These are phyloP conservation scores for Drosophila villosipedis DNA, from an alignment of 2,888 invertebrate species.

Conservation along the genomic window DNA sequence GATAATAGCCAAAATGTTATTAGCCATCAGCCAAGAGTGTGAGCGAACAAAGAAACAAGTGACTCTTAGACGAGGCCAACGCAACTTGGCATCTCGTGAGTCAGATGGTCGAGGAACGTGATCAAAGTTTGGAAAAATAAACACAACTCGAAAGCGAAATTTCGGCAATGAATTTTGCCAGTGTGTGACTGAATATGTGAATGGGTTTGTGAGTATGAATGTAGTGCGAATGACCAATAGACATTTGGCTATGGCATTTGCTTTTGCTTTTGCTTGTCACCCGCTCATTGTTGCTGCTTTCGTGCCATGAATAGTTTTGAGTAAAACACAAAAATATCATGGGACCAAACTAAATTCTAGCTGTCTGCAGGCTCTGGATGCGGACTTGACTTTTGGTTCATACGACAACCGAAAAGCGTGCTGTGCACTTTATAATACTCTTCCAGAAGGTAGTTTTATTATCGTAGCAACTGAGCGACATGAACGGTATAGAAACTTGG, in stretches of 20 bases:
- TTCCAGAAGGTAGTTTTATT: neutral
- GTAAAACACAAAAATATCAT: constrained; percentile 63
- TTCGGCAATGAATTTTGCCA: constrained; percentile 31
- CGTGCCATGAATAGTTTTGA: constrained; percentile 74
- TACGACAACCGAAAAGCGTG: constrained; percentile 57
- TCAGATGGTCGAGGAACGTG: constrained; percentile 53
- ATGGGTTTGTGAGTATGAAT: constrained; percentile 13
- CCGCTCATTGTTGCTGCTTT: constrained; percentile 16
- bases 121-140: constrained; percentile 69
- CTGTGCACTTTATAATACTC: constrained; percentile 43
- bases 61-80: constrained; percentile 6
- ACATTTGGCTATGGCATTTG: constrained; percentile 25
- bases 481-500: neutral
- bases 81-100: constrained; percentile 15
- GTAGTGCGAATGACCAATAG: constrained; percentile 66
- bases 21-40: constrained; percentile 14
- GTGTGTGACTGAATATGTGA: neutral
- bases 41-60: constrained; percentile 6
- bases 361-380: constrained; percentile 32
- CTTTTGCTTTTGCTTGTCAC: constrained; percentile 19
- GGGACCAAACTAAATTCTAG: constrained; percentile 25
- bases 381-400: constrained; percentile 42
- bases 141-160: constrained; percentile 38
- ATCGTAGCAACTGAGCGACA: neutral
- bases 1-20: constrained; percentile 7